These are phyloP conservation scores for Oreochromis grahami DNA, from an alignment of 2,797 vertebrate species.

Conservation along the genomic window DNA sequence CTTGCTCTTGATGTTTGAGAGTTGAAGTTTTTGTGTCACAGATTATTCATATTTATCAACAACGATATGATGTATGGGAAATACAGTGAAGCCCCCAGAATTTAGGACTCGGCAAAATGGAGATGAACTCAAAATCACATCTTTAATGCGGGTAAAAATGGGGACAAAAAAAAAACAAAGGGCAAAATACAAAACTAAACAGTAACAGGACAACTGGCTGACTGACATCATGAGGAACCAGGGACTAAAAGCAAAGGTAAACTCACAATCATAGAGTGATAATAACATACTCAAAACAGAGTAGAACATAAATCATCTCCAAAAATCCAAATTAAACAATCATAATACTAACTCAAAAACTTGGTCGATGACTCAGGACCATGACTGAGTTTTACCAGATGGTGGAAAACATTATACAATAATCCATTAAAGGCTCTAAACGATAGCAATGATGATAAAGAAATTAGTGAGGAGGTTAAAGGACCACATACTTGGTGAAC, in stretches of 20 bases:
- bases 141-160: fast-evolving
- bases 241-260: neutral
- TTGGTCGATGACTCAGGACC: neutral
- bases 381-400: neutral
- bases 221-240: neutral
- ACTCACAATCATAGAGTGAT: neutral
- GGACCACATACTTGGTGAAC: neutral
- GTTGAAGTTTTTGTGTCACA: neutral
- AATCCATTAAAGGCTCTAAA: neutral
- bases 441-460: neutral
- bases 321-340: neutral
- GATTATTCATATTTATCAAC: neutral
- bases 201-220: neutral
- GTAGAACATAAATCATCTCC: neutral
- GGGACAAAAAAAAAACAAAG: fast-evolving
- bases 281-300: neutral
- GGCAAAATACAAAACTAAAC: neutral
- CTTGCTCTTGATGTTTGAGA: neutral
- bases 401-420: neutral
- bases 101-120: neutral
- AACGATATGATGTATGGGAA: neutral
- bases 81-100: neutral
- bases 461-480: neutral
- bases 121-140: neutral
- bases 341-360: neutral